Conservation (phyloP, 92 coral and sea anemone species). For the Zoanthus sociatus region DNA sequence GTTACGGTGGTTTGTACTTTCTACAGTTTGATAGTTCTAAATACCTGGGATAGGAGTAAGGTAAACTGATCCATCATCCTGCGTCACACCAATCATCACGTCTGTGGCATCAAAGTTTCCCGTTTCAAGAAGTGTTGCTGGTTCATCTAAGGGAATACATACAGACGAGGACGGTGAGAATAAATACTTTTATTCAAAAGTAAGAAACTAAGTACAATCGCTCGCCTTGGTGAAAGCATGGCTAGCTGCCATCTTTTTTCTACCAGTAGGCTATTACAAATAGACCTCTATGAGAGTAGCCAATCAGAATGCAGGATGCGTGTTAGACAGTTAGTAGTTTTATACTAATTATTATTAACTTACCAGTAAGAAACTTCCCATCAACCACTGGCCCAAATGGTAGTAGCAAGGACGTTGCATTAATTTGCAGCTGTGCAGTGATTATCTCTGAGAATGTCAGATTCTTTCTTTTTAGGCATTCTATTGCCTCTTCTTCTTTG, state of each 20-base stretch:
- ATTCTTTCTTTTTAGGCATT: constrained; percentile 2
- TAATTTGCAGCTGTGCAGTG: constrained; percentile 30
- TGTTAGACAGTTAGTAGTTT: too few species aligned
- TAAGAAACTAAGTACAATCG: too few species aligned
- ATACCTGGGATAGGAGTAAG: constrained; percentile 45
- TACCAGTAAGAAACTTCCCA: constrained; percentile 38
- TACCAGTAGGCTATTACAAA: too few species aligned
- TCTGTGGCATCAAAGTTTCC: constrained; percentile 20
- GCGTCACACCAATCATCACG: constrained; percentile 24
- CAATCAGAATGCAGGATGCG: too few species aligned
- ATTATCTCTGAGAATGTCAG: constrained; percentile 18
- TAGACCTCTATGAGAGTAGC: too few species aligned
- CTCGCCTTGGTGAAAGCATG: too few species aligned
- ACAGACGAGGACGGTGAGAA: too few species aligned
- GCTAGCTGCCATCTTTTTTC: too few species aligned
- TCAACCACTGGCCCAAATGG: constrained; percentile 43
- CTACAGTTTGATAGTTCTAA: too few species aligned
- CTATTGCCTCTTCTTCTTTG: not conserved
- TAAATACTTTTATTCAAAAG: too few species aligned
- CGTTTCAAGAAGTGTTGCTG: constrained; percentile 14
- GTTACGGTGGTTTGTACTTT: too few species aligned
- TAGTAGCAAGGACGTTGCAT: constrained; percentile 17
- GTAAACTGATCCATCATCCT: constrained; percentile 35
- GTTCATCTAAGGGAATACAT: not conserved
- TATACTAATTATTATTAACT: not conserved